Evolutionary conservation across 1,140 invertebrate species (phyloP).

Genomic region (Sitobion miscanthi): DNA sequence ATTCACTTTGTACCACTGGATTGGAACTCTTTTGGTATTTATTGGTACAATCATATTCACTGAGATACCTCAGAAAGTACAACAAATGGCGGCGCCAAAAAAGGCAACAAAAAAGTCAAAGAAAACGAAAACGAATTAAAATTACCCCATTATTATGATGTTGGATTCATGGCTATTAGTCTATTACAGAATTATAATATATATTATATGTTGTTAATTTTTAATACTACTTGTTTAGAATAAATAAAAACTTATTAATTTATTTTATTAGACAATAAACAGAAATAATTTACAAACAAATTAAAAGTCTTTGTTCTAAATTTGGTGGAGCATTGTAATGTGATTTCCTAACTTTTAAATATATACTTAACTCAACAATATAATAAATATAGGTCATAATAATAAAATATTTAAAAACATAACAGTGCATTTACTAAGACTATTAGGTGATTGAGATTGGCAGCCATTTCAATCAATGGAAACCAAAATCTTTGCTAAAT

Average conservation of each 20-base stretch:
- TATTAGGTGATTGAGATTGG: conserved; percentile 40
- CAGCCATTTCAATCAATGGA: conserved; percentile 34
- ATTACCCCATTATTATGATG: neutral
- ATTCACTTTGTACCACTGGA: conserved; percentile 92
- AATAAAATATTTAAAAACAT: conserved; percentile 41
- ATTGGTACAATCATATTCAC: conserved; percentile 91
- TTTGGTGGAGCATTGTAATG: neutral
- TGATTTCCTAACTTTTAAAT: conserved; percentile 37
- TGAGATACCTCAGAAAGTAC: conserved; percentile 68
- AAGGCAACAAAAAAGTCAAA: conserved; percentile 52
- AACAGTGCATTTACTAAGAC: conserved; percentile 50
- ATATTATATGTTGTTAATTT: neutral
- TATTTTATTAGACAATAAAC: conserved; percentile 52
- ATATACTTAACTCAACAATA: conserved; percentile 26
- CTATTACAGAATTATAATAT: neutral
- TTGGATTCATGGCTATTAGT: neutral
- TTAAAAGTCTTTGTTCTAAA: conserved; percentile 31
- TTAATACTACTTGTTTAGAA: conserved; percentile 32
- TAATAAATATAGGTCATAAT: conserved; percentile 28
- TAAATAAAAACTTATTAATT: conserved; percentile 45
- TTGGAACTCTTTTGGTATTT: conserved; percentile 91
- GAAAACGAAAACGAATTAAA: conserved; percentile 51
- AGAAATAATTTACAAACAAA: conserved; percentile 51
- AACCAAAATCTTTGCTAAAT: conserved; percentile 54
- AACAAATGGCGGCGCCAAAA: neutral